These are phyloP conservation scores for Gorsachius goisagi DNA, from an alignment of 2,113 vertebrate species.

Conservation along the genomic window DNA sequence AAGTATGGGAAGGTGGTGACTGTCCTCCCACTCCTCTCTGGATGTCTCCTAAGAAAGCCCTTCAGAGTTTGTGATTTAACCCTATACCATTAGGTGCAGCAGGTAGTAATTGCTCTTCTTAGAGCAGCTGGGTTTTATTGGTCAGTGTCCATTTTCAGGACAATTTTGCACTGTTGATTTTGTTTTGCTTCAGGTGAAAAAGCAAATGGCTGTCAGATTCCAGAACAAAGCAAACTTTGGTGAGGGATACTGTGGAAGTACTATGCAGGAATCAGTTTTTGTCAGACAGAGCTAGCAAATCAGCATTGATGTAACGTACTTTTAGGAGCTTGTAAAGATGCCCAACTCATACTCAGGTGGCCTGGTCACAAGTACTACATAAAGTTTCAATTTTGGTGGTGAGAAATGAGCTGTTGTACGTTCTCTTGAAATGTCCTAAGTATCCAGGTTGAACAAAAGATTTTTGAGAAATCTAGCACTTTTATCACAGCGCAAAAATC, in stretches of 20 bases:
- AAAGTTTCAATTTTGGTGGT: not conserved
- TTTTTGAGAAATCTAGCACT: not conserved
- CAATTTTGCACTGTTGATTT: not conserved
- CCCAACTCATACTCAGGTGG: not conserved
- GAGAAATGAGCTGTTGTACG: not conserved
- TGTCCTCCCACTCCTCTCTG: not conserved
- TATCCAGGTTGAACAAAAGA: not conserved
- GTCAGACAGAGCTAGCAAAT: not conserved
- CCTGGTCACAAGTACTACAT: not conserved
- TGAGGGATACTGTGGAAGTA: not conserved
- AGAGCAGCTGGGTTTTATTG: not conserved
- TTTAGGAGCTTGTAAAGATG: not conserved
- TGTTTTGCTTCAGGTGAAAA: constrained; percentile 13
- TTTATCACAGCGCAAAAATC: not conserved
- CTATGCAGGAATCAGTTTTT: not conserved
- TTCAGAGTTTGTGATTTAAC: not conserved
- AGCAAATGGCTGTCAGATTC: not conserved
- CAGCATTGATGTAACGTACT: not conserved
- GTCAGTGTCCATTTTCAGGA: not conserved
- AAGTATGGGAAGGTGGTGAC: not conserved
- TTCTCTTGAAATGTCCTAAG: not conserved
- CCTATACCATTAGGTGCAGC: not conserved
- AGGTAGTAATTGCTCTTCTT: not conserved
- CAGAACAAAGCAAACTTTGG: not conserved
- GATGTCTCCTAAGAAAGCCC: not conserved